These are phyloP conservation scores for Diaperis boleti DNA, from an alignment of 2,888 invertebrate species.

Conservation along the genomic window DNA sequence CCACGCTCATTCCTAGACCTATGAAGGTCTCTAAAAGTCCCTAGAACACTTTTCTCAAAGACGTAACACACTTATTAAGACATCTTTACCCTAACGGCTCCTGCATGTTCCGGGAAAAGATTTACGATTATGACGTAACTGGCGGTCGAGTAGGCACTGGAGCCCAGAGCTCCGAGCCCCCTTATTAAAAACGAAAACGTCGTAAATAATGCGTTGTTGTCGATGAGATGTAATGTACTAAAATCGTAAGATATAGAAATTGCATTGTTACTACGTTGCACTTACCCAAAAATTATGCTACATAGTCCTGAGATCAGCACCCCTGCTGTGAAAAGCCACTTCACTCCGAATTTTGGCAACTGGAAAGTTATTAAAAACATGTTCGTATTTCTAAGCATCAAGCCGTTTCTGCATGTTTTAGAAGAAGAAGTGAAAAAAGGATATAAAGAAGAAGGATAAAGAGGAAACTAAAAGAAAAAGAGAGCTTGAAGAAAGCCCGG, in stretches of 20 bases:
- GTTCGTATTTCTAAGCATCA: too few species aligned
- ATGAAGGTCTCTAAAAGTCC: constrained; percentile 84
- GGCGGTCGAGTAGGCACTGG: constrained; percentile 81
- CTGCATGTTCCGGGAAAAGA: constrained; percentile 80
- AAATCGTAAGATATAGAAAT: constrained; percentile 48
- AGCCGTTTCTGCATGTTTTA: too few species aligned
- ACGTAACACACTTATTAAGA: too few species aligned
- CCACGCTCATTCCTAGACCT: constrained; percentile 83
- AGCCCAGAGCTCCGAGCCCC: constrained; percentile 79
- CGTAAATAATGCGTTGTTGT: constrained; percentile 73
- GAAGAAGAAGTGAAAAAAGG: too few species aligned
- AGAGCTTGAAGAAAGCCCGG: too few species aligned
- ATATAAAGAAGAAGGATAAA: too few species aligned
- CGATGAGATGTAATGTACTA: constrained; percentile 75
- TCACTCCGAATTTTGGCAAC: constrained; percentile 78
- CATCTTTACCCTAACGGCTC: constrained; percentile 77
- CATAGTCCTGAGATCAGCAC: constrained; percentile 78
- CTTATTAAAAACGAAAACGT: constrained; percentile 78
- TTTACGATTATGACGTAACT: constrained; percentile 82
- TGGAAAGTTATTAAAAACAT: too few species aligned
- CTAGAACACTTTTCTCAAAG: constrained; percentile 59
- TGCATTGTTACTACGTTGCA: neutral
- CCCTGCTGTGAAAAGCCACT: constrained; percentile 77
- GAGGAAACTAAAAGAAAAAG: too few species aligned
- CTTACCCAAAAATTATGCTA: constrained; percentile 79